These are phyloP conservation scores for Lordiphosa stackelbergi DNA, from an alignment of 1,140 invertebrate genomes.

Conservation along the genomic window DNA sequence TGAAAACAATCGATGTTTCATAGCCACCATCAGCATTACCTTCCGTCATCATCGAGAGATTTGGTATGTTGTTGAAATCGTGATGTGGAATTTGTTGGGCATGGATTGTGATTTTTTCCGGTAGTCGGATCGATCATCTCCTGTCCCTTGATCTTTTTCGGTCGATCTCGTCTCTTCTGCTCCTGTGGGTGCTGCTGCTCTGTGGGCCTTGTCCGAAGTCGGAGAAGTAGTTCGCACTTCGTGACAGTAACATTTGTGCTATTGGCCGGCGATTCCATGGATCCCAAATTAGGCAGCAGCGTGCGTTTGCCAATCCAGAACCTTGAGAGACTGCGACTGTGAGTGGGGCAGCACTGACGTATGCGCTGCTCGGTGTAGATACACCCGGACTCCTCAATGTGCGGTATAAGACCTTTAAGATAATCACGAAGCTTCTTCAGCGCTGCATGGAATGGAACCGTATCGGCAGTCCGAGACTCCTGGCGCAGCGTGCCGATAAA, in stretches of 20 bases:
- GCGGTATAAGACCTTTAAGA: conserved; percentile 90
- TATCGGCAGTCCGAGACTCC: conserved; percentile 95
- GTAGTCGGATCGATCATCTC: conserved; percentile 58
- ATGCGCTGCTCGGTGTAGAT: conserved; percentile 90
- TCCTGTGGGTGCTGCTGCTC: conserved; percentile 78
- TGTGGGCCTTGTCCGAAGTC: conserved; percentile 35
- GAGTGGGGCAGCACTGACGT: conserved; percentile 78
- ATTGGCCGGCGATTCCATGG: conserved; percentile 11
- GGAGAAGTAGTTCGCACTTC: conserved; percentile 30
- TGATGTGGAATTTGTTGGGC: conserved; percentile 35
- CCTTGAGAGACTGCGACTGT: neutral
- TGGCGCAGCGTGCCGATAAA: conserved; percentile 96
- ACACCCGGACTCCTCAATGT: conserved; percentile 93
- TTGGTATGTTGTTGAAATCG: conserved; percentile 67
- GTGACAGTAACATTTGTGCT: conserved; percentile 9
- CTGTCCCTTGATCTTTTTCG: conserved; percentile 89
- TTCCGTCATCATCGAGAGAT: conserved; percentile 53
- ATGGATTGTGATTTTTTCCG: conserved; percentile 23
- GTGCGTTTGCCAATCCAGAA: conserved; percentile 2
- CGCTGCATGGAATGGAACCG: conserved; percentile 97
- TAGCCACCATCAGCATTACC: conserved; percentile 1
- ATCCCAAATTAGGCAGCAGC: conserved; percentile 12
- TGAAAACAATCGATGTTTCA: too few relatives aligned
- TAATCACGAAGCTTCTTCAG: conserved; percentile 96
- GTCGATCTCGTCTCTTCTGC: conserved; percentile 91